A percentile compares a stretch with the other conserved stretches of the same genome.
These are phyloP conservation scores for Agrotis puta DNA, from an alignment of 2,888 invertebrate genomes.

Conservation along the genomic window DNA sequence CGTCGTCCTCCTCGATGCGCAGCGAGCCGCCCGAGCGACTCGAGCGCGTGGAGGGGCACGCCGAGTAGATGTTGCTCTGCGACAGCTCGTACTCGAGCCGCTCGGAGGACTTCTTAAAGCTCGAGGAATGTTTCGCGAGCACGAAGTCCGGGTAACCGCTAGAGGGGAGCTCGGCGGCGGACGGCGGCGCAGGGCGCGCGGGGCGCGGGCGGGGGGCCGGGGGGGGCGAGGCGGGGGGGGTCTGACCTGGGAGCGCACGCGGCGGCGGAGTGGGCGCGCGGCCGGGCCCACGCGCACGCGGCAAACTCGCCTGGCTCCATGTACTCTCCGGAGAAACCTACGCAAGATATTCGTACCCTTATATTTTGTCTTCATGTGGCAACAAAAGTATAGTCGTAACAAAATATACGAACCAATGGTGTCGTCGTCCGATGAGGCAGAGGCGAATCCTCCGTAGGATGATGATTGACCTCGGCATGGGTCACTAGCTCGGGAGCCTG, in stretches of 20 bases:
- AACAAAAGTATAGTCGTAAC: background rate
- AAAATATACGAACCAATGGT: slow-evolving; percentile 84
- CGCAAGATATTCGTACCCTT: background rate
- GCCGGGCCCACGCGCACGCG: slow-evolving; percentile 84
- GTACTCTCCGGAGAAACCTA: slow-evolving; percentile 90
- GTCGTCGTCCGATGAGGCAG: slow-evolving; percentile 91
- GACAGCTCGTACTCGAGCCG: slow-evolving; percentile 91
- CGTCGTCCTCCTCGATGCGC: slow-evolving; percentile 76
- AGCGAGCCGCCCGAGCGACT: slow-evolving; percentile 83
- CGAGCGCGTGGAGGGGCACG: slow-evolving; percentile 84
- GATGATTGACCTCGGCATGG: slow-evolving; percentile 91
- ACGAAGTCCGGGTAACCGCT: slow-evolving; percentile 89
- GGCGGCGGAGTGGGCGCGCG: slow-evolving; percentile 90
- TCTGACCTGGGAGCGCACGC: slow-evolving; percentile 79
- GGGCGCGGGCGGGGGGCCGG: slow-evolving; percentile 60
- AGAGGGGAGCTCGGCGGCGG: slow-evolving; percentile 77
- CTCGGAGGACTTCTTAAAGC: slow-evolving; percentile 85
- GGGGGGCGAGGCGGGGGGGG: slow-evolving; percentile 69
- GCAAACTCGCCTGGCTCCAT: slow-evolving; percentile 87
- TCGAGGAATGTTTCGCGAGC: slow-evolving; percentile 85
- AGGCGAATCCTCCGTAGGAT: slow-evolving; percentile 91
- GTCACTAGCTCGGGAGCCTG: slow-evolving; percentile 89
- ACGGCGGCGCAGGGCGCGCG: slow-evolving; percentile 79
- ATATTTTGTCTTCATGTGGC: background rate
- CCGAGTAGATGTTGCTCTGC: slow-evolving; percentile 91